These are phyloP conservation scores for Augochlorella aurata DNA, from an alignment of 2,888 invertebrate genomes.

Conservation along the genomic window DNA sequence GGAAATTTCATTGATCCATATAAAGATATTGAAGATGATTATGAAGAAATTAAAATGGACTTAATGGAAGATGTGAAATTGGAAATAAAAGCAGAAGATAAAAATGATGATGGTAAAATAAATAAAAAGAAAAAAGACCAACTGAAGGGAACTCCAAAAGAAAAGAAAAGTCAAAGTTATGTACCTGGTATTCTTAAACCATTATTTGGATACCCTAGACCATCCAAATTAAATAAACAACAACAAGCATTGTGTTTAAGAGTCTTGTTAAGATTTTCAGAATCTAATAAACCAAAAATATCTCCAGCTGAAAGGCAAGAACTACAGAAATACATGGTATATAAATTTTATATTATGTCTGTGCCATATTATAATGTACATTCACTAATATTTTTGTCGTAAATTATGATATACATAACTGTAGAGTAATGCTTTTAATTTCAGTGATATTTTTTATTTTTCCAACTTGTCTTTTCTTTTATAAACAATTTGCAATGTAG, in stretches of 20 bases:
- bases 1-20: conserved; percentile 74
- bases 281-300: conserved; percentile 56
- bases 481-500: too few species aligned
- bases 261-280: conserved; percentile 66
- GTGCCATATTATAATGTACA: neutral
- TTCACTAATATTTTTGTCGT: neutral
- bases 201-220: conserved; percentile 57
- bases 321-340: conserved; percentile 67
- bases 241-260: conserved; percentile 68
- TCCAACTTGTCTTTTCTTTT: neutral
- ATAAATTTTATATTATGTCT: neutral
- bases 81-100: neutral
- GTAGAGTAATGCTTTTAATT: neutral
- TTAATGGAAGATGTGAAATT: conserved; percentile 32
- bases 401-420: neutral
- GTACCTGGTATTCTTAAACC: conserved; percentile 68
- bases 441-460: neutral
- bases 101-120: conserved; percentile 6
- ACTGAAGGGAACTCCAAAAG: neutral
- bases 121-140: neutral
- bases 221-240: conserved; percentile 55
- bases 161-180: conserved; percentile 44
- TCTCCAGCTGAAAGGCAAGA: conserved; percentile 59
- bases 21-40: conserved; percentile 64
- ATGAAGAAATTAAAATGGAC: conserved; percentile 43